Evolutionary conservation across 2,797 vertebrate genomes (phyloP).

Genomic region (Pogonophryne albipinna): DNA sequence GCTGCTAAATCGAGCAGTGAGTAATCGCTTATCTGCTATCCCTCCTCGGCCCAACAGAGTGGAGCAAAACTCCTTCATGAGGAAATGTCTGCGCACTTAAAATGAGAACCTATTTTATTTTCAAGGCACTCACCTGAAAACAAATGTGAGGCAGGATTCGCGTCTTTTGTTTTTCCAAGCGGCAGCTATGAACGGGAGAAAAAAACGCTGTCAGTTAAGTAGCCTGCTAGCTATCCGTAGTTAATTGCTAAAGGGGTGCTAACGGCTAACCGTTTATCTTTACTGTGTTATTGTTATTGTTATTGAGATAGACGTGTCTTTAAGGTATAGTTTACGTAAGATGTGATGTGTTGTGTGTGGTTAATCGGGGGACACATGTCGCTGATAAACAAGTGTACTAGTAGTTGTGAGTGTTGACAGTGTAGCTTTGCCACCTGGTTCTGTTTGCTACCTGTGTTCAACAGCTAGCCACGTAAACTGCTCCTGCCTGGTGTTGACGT

Average conservation of each 20-base stretch:
- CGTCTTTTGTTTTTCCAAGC: not conserved
- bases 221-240: conserved; percentile 33
- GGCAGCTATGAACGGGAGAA: not conserved
- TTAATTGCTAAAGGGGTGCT: conserved; percentile 59
- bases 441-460: conserved; percentile 54
- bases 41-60: conserved; percentile 39
- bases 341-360: not conserved
- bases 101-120: not conserved
- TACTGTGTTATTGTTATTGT: not conserved
- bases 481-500: conserved; percentile 71
- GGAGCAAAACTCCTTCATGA: conserved; percentile 39
- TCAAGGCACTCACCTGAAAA: not conserved
- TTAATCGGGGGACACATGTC: not conserved
- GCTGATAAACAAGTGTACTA: not conserved
- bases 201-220: conserved; percentile 17
- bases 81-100: conserved; percentile 12
- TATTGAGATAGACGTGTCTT: not conserved
- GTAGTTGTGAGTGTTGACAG: conserved; percentile 44
- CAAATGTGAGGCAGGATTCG: not conserved
- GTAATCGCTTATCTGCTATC: conserved; percentile 52
- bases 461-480: conserved; percentile 79
- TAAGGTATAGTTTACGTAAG: not conserved
- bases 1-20: conserved; percentile 64
- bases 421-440: conserved; percentile 39
- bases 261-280: conserved; percentile 48